These are phyloP conservation scores for Ferdinandea cuprea DNA, from an alignment of 2,888 invertebrate genomes.

Conservation along the genomic window DNA sequence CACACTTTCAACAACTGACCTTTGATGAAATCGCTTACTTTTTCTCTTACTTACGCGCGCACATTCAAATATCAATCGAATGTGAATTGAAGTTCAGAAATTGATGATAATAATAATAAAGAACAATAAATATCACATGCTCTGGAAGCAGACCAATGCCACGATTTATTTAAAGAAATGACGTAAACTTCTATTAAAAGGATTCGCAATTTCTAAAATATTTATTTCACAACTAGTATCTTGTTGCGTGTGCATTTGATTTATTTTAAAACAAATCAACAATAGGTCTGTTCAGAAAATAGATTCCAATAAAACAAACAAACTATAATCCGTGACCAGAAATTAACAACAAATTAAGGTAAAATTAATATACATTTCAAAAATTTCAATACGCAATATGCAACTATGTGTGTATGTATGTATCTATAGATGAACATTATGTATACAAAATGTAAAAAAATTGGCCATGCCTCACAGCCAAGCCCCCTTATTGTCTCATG, in stretches of 20 bases:
- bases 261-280: constrained; percentile 16
- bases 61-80: background rate
- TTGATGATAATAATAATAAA: constrained; percentile 57
- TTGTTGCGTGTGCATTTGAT: background rate
- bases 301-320: constrained; percentile 10
- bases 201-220: constrained; percentile 23
- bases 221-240: background rate
- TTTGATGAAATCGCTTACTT: background rate
- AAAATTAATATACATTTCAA: constrained; percentile 5
- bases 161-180: constrained; percentile 60
- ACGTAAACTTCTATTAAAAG: constrained; percentile 44
- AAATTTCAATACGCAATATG: no score
- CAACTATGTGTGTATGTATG: no score
- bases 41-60: background rate
- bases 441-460: background rate
- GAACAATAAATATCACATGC: constrained; percentile 68
- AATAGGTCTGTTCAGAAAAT: background rate
- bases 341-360: constrained; percentile 42
- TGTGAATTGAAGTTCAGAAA: constrained; percentile 11
- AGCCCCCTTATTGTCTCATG: constrained; percentile 27
- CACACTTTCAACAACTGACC: background rate
- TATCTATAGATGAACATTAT: no score
- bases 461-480: background rate
- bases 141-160: constrained; percentile 33
- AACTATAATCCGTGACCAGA: background rate